phyloP scores from a whole-genome alignment of 2,113 vertebrate genomes.

The Anthoscopus minutus region DNA sequence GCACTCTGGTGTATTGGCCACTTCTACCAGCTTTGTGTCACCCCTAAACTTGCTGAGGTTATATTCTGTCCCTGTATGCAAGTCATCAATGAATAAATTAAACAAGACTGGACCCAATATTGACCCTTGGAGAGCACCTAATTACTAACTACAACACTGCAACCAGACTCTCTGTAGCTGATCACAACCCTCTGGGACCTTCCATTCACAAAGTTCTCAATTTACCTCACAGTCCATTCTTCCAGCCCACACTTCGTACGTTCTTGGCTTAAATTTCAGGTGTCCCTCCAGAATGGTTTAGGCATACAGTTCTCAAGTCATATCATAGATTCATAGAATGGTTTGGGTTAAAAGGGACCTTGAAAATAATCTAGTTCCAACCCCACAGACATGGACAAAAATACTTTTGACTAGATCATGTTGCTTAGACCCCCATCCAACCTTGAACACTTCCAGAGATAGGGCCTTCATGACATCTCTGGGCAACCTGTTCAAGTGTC shows the following conservation, averaged over 20 bases:
- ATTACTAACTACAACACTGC: background rate
- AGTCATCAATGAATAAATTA: background rate
- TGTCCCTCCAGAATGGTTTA: background rate
- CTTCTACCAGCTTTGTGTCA: background rate
- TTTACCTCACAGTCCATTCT: background rate
- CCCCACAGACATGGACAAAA: background rate
- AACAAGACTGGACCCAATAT: background rate
- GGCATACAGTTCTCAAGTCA: background rate
- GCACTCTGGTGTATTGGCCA: background rate
- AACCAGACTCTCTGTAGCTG: background rate
- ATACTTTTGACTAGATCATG: background rate
- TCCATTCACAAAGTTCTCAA: background rate
- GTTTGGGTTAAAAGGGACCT: background rate
- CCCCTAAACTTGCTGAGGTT: background rate
- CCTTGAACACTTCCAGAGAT: background rate
- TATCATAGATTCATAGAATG: background rate
- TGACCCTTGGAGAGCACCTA: background rate
- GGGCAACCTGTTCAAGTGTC: background rate
- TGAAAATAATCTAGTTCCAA: background rate
- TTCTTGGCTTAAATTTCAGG: background rate
- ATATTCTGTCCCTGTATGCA: background rate
- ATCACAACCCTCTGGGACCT: background rate
- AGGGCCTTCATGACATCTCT: background rate
- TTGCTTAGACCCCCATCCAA: background rate
- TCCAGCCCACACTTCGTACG: background rate